Evolutionary conservation across 2,797 vertebrate genomes (phyloP).

Genomic region (Atherinosoma microstoma): DNA sequence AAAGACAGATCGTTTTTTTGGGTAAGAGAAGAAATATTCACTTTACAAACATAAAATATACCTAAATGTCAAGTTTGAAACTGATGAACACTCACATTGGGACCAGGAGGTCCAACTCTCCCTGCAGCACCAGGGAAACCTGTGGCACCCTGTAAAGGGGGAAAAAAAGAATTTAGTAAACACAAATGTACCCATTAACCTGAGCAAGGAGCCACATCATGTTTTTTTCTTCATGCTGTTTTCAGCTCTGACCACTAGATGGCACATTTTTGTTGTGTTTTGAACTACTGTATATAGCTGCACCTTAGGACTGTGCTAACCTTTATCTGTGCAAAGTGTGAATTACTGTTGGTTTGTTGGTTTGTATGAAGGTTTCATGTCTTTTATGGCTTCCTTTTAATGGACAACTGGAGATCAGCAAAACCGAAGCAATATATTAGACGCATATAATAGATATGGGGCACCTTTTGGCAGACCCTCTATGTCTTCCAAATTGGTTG

Average conservation of each 20-base stretch:
- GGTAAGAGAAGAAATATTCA: conserved; percentile 4
- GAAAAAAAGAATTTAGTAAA: conserved; percentile 28
- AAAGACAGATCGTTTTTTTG: conserved; percentile 5
- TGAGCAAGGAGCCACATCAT: not conserved
- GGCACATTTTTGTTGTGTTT: not conserved
- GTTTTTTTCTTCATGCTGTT: not conserved
- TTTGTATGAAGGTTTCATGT: not conserved
- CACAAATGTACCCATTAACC: not conserved
- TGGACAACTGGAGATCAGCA: not conserved
- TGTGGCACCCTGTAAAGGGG: conserved; percentile 87
- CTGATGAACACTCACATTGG: conserved; percentile 87
- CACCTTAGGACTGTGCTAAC: not conserved
- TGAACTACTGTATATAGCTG: no score
- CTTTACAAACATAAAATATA: not conserved
- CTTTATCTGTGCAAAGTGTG: not conserved
- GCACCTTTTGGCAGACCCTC: not conserved
- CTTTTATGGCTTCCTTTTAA: not conserved
- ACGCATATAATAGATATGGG: not conserved
- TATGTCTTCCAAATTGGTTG: not conserved
- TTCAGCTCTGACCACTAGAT: not conserved
- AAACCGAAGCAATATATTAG: not conserved
- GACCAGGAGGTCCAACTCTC: conserved; percentile 92
- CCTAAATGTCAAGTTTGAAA: not conserved
- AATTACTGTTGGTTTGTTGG: not conserved
- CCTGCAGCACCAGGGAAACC: conserved; percentile 97